These are phyloP conservation scores for Nemoura dubitans DNA, from an alignment of 2,888 invertebrate genomes.

Conservation along the genomic window DNA sequence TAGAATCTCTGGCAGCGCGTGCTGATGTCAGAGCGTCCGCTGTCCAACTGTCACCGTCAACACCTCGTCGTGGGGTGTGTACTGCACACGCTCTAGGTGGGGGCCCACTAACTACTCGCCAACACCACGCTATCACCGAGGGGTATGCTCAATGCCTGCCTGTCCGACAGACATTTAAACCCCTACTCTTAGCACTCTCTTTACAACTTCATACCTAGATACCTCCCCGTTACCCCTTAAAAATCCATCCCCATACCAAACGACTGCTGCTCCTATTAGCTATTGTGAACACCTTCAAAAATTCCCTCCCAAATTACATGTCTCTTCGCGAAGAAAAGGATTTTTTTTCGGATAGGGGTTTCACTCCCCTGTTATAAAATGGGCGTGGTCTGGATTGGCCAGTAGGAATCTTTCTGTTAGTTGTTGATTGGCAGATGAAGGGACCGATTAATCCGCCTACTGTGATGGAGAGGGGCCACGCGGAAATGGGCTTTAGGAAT, in stretches of 20 bases:
- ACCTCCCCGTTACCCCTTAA: conserved; percentile 36
- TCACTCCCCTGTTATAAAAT: conserved; percentile 44
- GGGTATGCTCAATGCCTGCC: not conserved
- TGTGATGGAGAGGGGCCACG: not conserved
- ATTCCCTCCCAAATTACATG: conserved; percentile 48
- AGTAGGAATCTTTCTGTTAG: conserved; percentile 47
- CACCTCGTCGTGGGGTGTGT: not conserved
- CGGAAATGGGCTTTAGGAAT: conserved; percentile 29
- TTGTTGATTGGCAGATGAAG: conserved; percentile 49
- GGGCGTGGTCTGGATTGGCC: conserved; percentile 49
- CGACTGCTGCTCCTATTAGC: conserved; percentile 45
- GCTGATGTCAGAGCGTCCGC: not conserved
- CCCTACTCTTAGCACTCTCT: conserved; percentile 22
- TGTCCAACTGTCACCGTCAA: not conserved
- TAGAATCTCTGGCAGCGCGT: no score
- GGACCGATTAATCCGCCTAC: conserved; percentile 49
- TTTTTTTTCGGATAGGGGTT: conserved; percentile 24
- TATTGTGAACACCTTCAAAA: conserved; percentile 47
- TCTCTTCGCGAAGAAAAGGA: conserved; percentile 42
- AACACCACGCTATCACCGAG: conserved; percentile 18
- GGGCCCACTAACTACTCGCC: conserved; percentile 14
- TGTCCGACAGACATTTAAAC: conserved; percentile 39
- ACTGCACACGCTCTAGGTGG: conserved; percentile 20
- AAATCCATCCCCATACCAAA: conserved; percentile 7
- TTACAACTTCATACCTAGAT: conserved; percentile 17